These are phyloP conservation scores for Plagodis dolabraria DNA, from an alignment of 2,888 invertebrate genomes.

Conservation along the genomic window DNA sequence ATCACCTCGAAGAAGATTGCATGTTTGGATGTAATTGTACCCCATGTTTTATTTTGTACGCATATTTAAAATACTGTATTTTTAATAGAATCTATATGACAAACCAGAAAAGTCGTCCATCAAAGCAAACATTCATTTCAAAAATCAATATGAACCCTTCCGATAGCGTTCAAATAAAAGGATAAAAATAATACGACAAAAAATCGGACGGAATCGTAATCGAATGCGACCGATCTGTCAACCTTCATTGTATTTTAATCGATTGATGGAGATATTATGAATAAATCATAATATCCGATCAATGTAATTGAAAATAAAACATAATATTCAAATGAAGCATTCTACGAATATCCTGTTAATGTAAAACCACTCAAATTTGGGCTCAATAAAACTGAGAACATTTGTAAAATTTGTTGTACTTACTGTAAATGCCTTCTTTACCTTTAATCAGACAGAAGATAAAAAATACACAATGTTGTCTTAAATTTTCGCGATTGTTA, in stretches of 20 bases:
- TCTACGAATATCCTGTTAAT: constrained; percentile 18
- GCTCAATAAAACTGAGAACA: not conserved
- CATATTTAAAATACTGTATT: constrained; percentile 27
- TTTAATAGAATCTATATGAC: constrained; percentile 43
- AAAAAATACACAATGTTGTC: not conserved
- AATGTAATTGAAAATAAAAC: constrained; percentile 20
- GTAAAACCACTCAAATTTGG: constrained; percentile 6
- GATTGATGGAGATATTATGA: constrained; percentile 52
- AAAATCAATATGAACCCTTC: constrained; percentile 81
- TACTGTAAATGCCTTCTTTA: not conserved
- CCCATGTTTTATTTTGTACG: too few relatives aligned
- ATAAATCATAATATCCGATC: constrained; percentile 57
- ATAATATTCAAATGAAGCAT: constrained; percentile 28
- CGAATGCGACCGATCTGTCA: constrained; percentile 76
- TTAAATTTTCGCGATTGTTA: too few relatives aligned
- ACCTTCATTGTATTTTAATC: constrained; percentile 72
- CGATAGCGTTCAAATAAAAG: constrained; percentile 74
- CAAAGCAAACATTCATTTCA: constrained; percentile 73
- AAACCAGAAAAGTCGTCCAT: constrained; percentile 65
- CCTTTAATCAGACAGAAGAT: not conserved
- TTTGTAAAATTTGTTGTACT: not conserved
- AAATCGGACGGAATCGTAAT: constrained; percentile 55
- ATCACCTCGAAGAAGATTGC: too few relatives aligned
- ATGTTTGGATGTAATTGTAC: not conserved
- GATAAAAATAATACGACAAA: constrained; percentile 66